Conservation (phyloP, 2,797 vertebrate genomes). For the Gephyroberyx darwinii region DNA sequence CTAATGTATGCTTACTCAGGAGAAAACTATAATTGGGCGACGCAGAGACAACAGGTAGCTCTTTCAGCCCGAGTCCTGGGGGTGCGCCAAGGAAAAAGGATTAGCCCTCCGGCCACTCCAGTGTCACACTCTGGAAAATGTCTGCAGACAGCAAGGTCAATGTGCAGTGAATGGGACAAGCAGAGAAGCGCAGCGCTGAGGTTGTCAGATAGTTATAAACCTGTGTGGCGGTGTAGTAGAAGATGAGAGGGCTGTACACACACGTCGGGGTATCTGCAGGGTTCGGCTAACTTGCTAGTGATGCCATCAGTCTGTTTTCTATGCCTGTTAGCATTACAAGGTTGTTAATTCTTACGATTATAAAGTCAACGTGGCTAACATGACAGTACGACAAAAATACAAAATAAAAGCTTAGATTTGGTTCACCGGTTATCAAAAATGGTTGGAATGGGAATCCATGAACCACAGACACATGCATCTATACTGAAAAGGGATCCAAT, state of each 20-base stretch:
- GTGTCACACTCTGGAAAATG: slow-evolving; percentile 16
- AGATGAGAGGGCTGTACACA: slow-evolving; percentile 7
- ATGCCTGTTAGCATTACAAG: not conserved
- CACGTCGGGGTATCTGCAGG: too few relatives aligned
- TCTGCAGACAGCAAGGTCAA: slow-evolving; percentile 31
- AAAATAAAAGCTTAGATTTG: not conserved
- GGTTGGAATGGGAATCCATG: too few relatives aligned
- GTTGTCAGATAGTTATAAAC: slow-evolving; percentile 8
- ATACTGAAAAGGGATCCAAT: too few relatives aligned
- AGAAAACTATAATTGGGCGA: slow-evolving; percentile 67
- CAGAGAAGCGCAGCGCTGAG: not conserved
- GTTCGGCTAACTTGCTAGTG: too few relatives aligned
- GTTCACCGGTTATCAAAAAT: not conserved
- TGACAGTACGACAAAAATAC: not conserved
- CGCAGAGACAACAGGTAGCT: slow-evolving; percentile 68
- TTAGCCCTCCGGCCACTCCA: slow-evolving; percentile 20
- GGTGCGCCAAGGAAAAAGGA: slow-evolving; percentile 29
- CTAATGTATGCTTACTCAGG: slow-evolving; percentile 74
- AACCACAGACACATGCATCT: too few relatives aligned
- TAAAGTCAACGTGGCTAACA: not conserved
- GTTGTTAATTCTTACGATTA: not conserved
- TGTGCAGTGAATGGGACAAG: slow-evolving; percentile 1
- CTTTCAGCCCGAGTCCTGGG: slow-evolving; percentile 52
- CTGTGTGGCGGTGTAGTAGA: not conserved
- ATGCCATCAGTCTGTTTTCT: not conserved